Conservation (phyloP, 1,140 invertebrate genomes). For the Neodiprion virginianus region DNA sequence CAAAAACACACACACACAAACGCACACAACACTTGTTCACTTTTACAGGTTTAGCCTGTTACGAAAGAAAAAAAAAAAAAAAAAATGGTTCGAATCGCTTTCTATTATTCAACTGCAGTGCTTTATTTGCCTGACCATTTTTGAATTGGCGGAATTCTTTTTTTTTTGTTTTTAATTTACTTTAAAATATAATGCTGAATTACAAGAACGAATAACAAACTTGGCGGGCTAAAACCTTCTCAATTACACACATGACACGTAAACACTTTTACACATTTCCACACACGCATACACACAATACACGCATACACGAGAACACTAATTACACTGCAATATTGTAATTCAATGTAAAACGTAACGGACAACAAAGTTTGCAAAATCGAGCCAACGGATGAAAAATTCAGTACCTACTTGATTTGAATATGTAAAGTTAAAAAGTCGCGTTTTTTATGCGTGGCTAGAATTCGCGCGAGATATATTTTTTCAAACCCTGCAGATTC, state of each 20-base stretch:
- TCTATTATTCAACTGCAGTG: too few relatives aligned
- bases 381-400: too few relatives aligned
- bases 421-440: too few relatives aligned
- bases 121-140: too few relatives aligned
- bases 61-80: not conserved
- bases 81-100: not conserved
- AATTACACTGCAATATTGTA: not conserved
- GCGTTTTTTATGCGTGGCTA: too few relatives aligned
- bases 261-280: constrained; percentile 17
- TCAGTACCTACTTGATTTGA: too few relatives aligned
- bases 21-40: not conserved
- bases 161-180: not conserved
- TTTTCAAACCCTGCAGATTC: too few relatives aligned
- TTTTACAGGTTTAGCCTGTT: not conserved
- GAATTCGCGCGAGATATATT: too few relatives aligned
- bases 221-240: too few relatives aligned
- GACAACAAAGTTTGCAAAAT: too few relatives aligned
- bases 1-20: not conserved
- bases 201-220: not conserved
- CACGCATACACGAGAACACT: constrained; percentile 7
- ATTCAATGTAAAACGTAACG: too few relatives aligned
- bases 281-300: constrained; percentile 16
- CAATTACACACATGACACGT: not conserved
- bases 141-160: too few relatives aligned
- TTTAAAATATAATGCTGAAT: not conserved